Conservation (phyloP, 2,113 vertebrate species). For the Poicephalus gulielmi region DNA sequence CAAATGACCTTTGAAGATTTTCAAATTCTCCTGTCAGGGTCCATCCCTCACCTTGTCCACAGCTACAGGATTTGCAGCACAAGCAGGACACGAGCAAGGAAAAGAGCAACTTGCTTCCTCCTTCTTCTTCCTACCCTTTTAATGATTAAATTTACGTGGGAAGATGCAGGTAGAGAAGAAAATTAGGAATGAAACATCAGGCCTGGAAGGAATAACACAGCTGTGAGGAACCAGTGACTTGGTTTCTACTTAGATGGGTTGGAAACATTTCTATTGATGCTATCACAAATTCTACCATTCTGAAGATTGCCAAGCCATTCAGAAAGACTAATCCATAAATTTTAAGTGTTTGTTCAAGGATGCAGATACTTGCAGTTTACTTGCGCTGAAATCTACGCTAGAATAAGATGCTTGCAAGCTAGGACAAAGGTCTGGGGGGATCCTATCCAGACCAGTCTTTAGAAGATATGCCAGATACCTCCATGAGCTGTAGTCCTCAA, state of each 20-base stretch:
- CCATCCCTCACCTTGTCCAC: background rate
- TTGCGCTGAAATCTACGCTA: background rate
- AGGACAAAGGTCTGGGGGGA: background rate
- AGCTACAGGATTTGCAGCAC: accelerated
- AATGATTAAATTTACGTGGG: background rate
- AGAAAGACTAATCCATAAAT: background rate
- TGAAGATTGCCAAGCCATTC: background rate
- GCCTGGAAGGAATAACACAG: background rate
- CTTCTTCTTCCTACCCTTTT: background rate
- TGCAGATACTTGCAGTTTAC: background rate
- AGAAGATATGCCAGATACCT: background rate
- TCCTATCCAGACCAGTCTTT: accelerated
- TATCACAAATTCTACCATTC: background rate
- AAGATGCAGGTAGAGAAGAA: background rate
- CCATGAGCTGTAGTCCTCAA: background rate
- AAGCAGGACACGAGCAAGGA: background rate
- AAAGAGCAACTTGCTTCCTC: background rate
- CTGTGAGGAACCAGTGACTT: background rate
- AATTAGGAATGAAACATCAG: background rate
- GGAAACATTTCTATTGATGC: background rate
- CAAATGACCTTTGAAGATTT: background rate
- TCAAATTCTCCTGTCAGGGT: background rate
- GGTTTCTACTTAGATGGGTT: background rate
- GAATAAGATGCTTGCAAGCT: background rate
- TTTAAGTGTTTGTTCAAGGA: background rate